phyloP scores from a whole-genome alignment of 2,888 invertebrate species.

The Nephrotoma flavescens region DNA sequence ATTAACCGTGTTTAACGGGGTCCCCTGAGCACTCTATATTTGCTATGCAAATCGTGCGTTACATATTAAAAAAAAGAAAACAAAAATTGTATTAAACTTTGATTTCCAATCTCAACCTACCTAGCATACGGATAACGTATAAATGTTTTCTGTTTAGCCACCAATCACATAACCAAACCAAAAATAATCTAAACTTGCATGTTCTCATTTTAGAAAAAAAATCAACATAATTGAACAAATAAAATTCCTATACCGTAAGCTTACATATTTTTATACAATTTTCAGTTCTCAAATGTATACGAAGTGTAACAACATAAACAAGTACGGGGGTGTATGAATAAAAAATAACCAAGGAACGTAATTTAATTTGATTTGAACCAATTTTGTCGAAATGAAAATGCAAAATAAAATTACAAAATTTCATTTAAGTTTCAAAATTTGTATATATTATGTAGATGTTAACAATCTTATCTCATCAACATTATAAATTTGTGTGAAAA shows the following conservation, averaged over 20 bases:
- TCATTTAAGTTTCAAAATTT: not conserved
- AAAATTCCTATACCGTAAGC: not conserved
- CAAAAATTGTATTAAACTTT: not conserved
- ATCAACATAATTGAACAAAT: not conserved
- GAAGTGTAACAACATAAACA: not conserved
- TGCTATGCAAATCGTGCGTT: not conserved
- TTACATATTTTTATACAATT: not conserved
- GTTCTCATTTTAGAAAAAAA: not conserved
- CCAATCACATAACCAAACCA: not conserved
- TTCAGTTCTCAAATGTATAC: not conserved
- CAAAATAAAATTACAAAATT: not conserved
- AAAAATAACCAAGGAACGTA: not conserved
- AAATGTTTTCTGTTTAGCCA: not conserved
- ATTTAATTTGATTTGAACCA: not conserved
- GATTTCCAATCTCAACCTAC: not conserved
- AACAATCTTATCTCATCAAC: not conserved
- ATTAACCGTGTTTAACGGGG: not conserved
- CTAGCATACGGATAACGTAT: not conserved
- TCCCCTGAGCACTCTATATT: not conserved
- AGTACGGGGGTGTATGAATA: not conserved
- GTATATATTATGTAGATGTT: not conserved
- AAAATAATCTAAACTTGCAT: not conserved
- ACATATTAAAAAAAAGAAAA: not conserved
- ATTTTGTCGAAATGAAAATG: not conserved
- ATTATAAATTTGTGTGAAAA: not conserved